A percentile compares a stretch with the other conserved stretches of the same genome.
Evolutionary conservation across 2,888 invertebrate genomes (phyloP).

Genomic region (Mylabris sibirica): DNA sequence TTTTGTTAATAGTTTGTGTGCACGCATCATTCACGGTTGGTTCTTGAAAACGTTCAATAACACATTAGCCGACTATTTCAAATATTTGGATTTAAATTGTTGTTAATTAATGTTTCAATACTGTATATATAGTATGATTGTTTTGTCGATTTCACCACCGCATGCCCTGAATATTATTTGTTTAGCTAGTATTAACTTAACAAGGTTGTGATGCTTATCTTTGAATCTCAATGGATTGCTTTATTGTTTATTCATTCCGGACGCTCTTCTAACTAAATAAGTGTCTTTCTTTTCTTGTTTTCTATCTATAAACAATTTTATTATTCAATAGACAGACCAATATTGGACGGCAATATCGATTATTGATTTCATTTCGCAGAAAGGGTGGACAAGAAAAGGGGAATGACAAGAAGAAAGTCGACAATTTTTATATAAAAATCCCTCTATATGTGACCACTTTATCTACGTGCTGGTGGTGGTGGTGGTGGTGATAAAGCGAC

Average conservation of each 20-base stretch:
- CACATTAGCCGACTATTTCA: too few relatives aligned
- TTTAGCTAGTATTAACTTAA: too few relatives aligned
- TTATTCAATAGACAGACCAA: not conserved
- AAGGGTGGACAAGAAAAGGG: not conserved
- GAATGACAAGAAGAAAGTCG: not conserved
- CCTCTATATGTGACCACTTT: not conserved
- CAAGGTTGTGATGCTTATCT: not conserved
- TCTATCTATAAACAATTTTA: not conserved
- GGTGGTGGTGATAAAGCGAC: conserved; percentile 5
- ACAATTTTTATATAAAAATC: not conserved
- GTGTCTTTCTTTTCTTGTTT: not conserved
- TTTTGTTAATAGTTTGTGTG: too few relatives aligned
- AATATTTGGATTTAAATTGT: too few relatives aligned
- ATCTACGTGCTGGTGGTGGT: not conserved
- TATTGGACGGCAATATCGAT: not conserved
- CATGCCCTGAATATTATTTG: too few relatives aligned
- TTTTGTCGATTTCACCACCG: too few relatives aligned
- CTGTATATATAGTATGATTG: too few relatives aligned
- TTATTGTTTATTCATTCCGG: not conserved
- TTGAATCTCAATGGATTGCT: not conserved
- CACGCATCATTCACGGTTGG: too few relatives aligned
- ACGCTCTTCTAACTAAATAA: not conserved
- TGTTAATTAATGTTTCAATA: too few relatives aligned
- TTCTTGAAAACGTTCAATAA: too few relatives aligned
- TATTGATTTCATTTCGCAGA: not conserved